These are phyloP conservation scores for human DNA, from an alignment of 2,113 vertebrate genomes.

Conservation along the genomic window DNA sequence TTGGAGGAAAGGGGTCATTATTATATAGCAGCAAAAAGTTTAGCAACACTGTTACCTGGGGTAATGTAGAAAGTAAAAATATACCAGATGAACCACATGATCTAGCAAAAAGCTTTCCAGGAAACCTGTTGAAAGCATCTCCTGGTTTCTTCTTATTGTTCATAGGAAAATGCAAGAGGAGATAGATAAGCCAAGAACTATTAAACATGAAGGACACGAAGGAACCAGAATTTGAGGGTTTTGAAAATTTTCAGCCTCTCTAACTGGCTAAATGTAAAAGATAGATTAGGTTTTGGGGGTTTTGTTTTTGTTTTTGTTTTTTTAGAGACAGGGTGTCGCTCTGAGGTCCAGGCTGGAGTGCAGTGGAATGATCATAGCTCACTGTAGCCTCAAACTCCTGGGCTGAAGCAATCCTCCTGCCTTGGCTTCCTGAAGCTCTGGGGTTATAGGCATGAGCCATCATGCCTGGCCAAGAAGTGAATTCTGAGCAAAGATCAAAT, in stretches of 20 bases:
- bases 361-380: too few relatives aligned
- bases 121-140: background rate
- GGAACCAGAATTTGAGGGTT: background rate
- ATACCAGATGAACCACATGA: background rate
- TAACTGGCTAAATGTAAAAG: background rate
- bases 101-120: background rate
- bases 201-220: background rate
- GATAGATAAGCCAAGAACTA: background rate
- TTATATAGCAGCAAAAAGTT: background rate
- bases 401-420: too few relatives aligned
- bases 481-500: background rate
- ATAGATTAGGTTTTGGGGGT: too few relatives aligned
- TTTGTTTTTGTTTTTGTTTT: too few relatives aligned
- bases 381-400: too few relatives aligned
- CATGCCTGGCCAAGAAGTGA: background rate
- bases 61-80: background rate
- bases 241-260: background rate
- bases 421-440: too few relatives aligned
- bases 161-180: too few relatives aligned
- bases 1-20: background rate
- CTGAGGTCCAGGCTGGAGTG: too few relatives aligned
- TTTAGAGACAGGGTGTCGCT: too few relatives aligned
- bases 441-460: too few relatives aligned
- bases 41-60: background rate
- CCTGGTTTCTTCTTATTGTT: background rate